A percentile compares a stretch with the other conserved stretches of the same genome.
Evolutionary conservation across 1,140 invertebrate genomes (phyloP).

Genomic region (Brachystomella parvula): DNA sequence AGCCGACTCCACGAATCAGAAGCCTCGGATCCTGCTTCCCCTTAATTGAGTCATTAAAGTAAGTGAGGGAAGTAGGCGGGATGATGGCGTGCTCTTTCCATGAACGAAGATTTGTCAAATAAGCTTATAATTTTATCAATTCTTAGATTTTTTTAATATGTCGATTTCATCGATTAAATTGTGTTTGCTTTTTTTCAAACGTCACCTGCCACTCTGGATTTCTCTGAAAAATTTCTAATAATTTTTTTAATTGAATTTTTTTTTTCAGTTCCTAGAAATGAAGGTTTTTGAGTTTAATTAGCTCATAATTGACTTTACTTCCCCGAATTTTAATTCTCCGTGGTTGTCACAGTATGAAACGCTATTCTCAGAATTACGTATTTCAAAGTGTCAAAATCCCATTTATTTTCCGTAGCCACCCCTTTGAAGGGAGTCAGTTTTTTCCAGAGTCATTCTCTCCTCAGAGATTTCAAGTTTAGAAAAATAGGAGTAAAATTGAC

Average conservation of each 20-base stretch:
- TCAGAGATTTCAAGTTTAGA: background rate
- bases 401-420: background rate
- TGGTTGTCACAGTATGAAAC: background rate
- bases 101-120: background rate
- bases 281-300: no score
- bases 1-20: background rate
- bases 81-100: background rate
- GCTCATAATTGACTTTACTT: background rate
- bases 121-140: constrained; percentile 2
- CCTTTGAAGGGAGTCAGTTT: background rate
- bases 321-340: background rate
- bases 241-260: no score
- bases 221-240: no score
- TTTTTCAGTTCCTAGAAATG: no score
- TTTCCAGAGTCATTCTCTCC: background rate
- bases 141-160: no score
- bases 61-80: background rate
- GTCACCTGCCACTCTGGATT: no score
- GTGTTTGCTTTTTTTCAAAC: no score
- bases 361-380: background rate
- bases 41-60: constrained; percentile 8
- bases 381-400: background rate
- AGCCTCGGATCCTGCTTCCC: background rate
- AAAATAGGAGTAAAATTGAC: background rate
- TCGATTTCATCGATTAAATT: no score